These are phyloP conservation scores for Neocrepidodera transversa DNA, from an alignment of 2,888 invertebrate species.

Conservation along the genomic window DNA sequence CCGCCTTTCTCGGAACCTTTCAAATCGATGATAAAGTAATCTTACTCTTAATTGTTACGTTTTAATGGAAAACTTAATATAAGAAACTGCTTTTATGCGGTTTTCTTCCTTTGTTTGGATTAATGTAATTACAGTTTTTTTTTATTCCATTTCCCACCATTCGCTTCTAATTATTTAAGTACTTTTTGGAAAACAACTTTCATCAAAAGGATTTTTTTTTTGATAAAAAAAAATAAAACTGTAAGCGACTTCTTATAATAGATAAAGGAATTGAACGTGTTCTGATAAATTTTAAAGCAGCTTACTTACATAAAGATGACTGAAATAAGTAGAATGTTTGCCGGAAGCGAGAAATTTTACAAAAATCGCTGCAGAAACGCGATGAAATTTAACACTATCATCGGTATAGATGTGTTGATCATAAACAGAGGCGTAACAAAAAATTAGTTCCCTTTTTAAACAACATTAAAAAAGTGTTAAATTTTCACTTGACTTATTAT, in stretches of 20 bases:
- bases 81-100: conserved; percentile 17
- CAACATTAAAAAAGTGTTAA: too few relatives aligned
- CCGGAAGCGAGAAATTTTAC: conserved; percentile 29
- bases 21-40: conserved; percentile 49
- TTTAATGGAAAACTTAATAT: conserved; percentile 28
- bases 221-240: too few relatives aligned
- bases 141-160: too few relatives aligned
- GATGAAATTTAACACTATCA: conserved; percentile 16
- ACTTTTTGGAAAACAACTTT: too few relatives aligned
- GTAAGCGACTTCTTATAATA: too few relatives aligned
- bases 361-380: conserved; percentile 8
- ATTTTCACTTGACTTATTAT: too few relatives aligned
- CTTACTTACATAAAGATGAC: conserved; percentile 22
- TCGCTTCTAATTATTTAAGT: too few relatives aligned
- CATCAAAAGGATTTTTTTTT: too few relatives aligned
- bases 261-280: conserved; percentile 30
- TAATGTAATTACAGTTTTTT: conserved; percentile 23
- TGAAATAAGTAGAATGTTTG: conserved; percentile 24
- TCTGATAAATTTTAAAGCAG: conserved; percentile 30
- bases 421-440: background rate
- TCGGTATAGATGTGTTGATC: background rate
- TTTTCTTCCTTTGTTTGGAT: conserved; percentile 11
- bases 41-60: conserved; percentile 24
- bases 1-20: too few relatives aligned
- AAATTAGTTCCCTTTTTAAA: too few relatives aligned